Percentiles rank a stretch among this genome's conserved stretches.
phyloP scores from a whole-genome alignment of 1,140 invertebrate genomes.

The Drosophila funebris region DNA sequence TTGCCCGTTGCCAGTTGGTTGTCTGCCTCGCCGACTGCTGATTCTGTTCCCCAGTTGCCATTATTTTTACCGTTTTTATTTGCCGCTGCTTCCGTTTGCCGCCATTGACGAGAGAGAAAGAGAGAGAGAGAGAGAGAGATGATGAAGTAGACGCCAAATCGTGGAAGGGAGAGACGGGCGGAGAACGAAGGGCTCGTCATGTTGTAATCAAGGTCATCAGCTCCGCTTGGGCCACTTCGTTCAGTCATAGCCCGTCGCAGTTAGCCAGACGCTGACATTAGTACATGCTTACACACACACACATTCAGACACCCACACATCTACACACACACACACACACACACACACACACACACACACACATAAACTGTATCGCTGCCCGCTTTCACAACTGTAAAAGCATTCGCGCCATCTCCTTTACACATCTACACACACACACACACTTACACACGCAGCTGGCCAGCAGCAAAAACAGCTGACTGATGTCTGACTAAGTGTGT shows the following conservation, averaged over 20 bases:
- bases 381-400: conserved; percentile 37
- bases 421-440: conserved; percentile 4
- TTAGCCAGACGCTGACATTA: conserved; percentile 79
- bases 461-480: conserved; percentile 72
- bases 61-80: conserved; percentile 77
- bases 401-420: conserved; percentile 69
- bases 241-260: conserved; percentile 73
- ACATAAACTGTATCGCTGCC: conserved; percentile 14
- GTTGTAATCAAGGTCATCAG: conserved; percentile 80
- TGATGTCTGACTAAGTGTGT: conserved; percentile 43
- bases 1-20: conserved; percentile 48
- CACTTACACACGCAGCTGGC: conserved; percentile 52
- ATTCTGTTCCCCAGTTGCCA: conserved; percentile 46
- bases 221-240: conserved; percentile 60
- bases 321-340: not conserved
- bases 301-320: conserved; percentile 4
- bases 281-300: conserved; percentile 54
- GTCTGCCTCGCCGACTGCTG: conserved; percentile 6
- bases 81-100: conserved; percentile 50
- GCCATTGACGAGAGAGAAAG: conserved; percentile 8
- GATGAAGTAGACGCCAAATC: not conserved
- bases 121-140: not conserved
- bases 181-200: conserved; percentile 38
- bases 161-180: not conserved
- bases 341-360: conserved; percentile 4